phyloP scores from a whole-genome alignment of 1,140 invertebrate species.

The Bathynomus jamesi region DNA sequence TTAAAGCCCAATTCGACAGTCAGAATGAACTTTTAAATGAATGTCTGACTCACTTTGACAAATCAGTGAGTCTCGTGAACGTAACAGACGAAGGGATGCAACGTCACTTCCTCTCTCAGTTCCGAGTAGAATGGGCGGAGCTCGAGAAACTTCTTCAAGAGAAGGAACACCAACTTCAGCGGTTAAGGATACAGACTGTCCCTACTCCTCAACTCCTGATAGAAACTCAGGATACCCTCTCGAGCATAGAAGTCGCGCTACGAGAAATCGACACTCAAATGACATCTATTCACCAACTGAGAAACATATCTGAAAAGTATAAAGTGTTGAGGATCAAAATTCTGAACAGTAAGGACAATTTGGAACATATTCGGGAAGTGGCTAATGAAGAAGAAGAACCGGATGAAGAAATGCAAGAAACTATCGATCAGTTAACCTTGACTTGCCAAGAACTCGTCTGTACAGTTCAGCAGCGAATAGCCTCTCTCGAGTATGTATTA shows the following conservation, averaged over 20 bases:
- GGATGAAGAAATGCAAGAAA: slow-evolving; percentile 24
- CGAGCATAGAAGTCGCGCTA: slow-evolving; percentile 25
- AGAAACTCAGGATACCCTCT: slow-evolving; percentile 31
- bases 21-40: slow-evolving; percentile 67
- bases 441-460: slow-evolving; percentile 34
- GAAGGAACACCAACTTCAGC: slow-evolving; percentile 32
- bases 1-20: slow-evolving; percentile 79
- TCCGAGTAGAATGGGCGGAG: slow-evolving; percentile 64
- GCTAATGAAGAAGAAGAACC: slow-evolving; percentile 29
- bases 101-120: slow-evolving; percentile 61
- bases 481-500: slow-evolving; percentile 30
- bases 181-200: slow-evolving; percentile 29
- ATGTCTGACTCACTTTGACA: slow-evolving; percentile 61
- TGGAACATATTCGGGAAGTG: slow-evolving; percentile 30
- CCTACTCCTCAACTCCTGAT: slow-evolving; percentile 28
- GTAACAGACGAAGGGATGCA: slow-evolving; percentile 71
- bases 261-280: slow-evolving; percentile 33
- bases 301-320: slow-evolving; percentile 32
- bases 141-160: slow-evolving; percentile 43
- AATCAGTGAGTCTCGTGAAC: slow-evolving; percentile 63
- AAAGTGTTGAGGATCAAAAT: slow-evolving; percentile 32
- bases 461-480: slow-evolving; percentile 32
- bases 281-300: slow-evolving; percentile 30
- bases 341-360: slow-evolving; percentile 32
- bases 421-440: slow-evolving; percentile 21